Percentiles rank a stretch among this genome's conserved stretches.
Conservation (phyloP, 2,888 invertebrate genomes). For the Cataglyphis livida region DNA sequence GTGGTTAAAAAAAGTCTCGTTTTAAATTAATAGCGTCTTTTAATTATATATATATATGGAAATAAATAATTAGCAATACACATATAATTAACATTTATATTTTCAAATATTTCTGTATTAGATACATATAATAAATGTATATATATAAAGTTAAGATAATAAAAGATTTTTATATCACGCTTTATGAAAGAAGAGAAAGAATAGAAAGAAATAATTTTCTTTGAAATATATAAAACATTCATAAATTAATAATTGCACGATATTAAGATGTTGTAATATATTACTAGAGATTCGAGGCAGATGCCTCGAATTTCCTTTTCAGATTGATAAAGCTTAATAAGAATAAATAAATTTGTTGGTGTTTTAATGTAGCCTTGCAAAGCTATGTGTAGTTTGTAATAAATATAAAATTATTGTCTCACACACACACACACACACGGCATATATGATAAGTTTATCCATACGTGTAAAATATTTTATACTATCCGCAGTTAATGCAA, state of each 20-base stretch:
- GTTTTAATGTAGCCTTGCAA: neutral
- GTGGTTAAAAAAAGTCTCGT: neutral
- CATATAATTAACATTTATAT: neutral
- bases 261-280: neutral
- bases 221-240: neutral
- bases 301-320: neutral
- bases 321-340: slow-evolving; percentile 6
- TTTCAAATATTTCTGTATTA: neutral
- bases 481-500: slow-evolving; percentile 31
- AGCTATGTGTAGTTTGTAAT: neutral
- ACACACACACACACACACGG: neutral
- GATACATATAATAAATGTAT: neutral
- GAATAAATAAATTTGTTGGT: slow-evolving; percentile 5
- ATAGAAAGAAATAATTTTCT: neutral
- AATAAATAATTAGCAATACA: neutral
- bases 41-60: no score
- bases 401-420: slow-evolving; percentile 35
- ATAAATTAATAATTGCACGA: neutral
- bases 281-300: neutral
- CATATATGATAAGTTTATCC: neutral
- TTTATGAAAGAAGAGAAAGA: neutral
- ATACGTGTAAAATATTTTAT: slow-evolving; percentile 12
- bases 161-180: neutral
- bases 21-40: neutral
- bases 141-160: neutral